Evolutionary conservation across 2,888 invertebrate species (phyloP), one percentile per base, ranked within the genome.

Genomic region (Bugula neritina): DNA sequence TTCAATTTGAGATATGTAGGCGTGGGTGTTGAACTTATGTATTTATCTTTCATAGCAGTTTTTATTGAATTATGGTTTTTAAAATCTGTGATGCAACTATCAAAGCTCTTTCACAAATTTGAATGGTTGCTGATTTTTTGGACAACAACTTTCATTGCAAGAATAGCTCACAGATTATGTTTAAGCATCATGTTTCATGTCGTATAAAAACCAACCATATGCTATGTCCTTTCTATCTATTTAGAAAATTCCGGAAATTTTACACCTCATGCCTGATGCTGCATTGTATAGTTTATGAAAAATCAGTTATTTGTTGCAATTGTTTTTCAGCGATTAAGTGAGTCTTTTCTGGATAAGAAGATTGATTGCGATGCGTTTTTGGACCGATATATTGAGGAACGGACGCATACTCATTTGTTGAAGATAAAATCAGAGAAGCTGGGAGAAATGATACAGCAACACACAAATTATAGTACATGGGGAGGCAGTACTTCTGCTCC

Each of bases 341-440:
- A 92, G 79, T 88, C 90, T 76, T 94, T 96, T 80, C 87, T 93
- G 54, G 88, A 90, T 21, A 90, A 90, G 10, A 80, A 90, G 72
- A 86, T 91, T 5, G 86, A 87, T 71, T 85, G 89, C 0, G 97
- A 96, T 27, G 89, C 90, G 74, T 98, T 96, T 82, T 85, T 96
- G 1, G 91, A 92, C 74, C 89, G 91, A 73, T 98, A 94, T 84
- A 87, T 92, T 73, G 87, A 88, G 0, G 88, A 89, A 74, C 88
- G 97, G 69, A 90, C 90, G 78, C 80, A 89, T 54, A 91, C 92
- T 87, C 93, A 94, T 82, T 81, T 90, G 75, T 88, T 94, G 71
- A 90, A 92, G 81, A 90, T 96, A 17, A 97, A 97, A 86, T 90
- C 93, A 0, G 97, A 98, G 76, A 96, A 97, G 86, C 90, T 98